phyloP scores from a whole-genome alignment of 1,140 invertebrate genomes.

The Pinna nobilis region DNA sequence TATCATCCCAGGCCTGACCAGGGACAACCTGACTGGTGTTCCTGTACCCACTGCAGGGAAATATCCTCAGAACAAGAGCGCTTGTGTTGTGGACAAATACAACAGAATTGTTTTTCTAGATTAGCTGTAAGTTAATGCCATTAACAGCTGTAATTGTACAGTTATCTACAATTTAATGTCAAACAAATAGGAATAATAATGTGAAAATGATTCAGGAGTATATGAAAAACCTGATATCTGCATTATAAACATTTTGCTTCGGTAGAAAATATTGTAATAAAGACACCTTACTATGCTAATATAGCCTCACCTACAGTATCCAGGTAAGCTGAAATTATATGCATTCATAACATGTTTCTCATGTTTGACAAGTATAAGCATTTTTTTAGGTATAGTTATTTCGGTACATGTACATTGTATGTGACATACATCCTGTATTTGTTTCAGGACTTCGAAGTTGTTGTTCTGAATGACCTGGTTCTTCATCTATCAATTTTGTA shows the following conservation, averaged over 20 bases:
- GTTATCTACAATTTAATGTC: background rate
- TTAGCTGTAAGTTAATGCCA: slow-evolving; percentile 14
- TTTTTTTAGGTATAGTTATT: too few relatives aligned
- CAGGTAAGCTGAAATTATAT: too few relatives aligned
- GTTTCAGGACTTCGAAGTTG: slow-evolving; percentile 17
- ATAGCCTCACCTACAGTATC: too few relatives aligned
- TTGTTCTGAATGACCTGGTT: slow-evolving; percentile 12
- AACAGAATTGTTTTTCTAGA: slow-evolving; percentile 2
- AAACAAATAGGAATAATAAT: background rate
- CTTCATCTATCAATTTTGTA: background rate
- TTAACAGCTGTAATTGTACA: background rate
- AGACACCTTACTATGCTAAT: too few relatives aligned
- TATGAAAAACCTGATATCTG: background rate
- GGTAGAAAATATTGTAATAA: too few relatives aligned
- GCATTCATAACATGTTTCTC: too few relatives aligned
- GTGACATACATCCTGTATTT: too few relatives aligned
- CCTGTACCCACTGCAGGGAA: slow-evolving; percentile 31
- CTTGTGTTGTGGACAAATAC: slow-evolving; percentile 35
- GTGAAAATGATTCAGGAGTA: background rate
- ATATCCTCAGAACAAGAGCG: slow-evolving; percentile 37
- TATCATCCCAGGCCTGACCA: slow-evolving; percentile 24
- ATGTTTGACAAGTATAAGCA: too few relatives aligned
- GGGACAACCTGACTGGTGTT: slow-evolving; percentile 29
- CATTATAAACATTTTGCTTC: background rate
- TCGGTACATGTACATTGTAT: too few relatives aligned